Conservation (phyloP, 2,888 invertebrate species). For the Hirtodrosophila duncani region DNA sequence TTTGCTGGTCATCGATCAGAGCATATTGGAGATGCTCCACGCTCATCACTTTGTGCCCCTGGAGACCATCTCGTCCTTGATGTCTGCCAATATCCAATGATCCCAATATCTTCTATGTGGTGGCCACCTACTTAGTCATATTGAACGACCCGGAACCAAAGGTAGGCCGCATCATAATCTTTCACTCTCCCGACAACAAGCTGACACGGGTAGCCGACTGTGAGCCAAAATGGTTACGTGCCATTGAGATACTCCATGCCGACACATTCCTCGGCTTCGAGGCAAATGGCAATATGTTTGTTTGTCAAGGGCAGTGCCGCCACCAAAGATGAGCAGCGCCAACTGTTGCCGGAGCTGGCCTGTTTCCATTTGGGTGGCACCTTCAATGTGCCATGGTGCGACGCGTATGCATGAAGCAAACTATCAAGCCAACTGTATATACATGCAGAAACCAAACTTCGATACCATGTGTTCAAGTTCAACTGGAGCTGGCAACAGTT, state of each 20-base stretch:
- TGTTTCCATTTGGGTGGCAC: slow-evolving; percentile 98
- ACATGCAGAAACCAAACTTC: slow-evolving; percentile 28
- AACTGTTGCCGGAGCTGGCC: slow-evolving; percentile 95
- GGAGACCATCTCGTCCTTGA: slow-evolving; percentile 94
- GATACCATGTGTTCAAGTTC: slow-evolving; percentile 63
- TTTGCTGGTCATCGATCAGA: slow-evolving; percentile 94
- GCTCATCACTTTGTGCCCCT: slow-evolving; percentile 94
- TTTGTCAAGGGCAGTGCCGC: slow-evolving; percentile 98
- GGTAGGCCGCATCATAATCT: slow-evolving; percentile 89
- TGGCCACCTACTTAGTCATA: slow-evolving; percentile 95
- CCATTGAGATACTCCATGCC: too few species aligned
- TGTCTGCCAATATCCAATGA: slow-evolving; percentile 96
- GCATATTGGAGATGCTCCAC: slow-evolving; percentile 97
- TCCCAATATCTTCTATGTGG: slow-evolving; percentile 92
- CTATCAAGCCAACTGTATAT: too few species aligned
- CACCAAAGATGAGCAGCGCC: slow-evolving; percentile 96
- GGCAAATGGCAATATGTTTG: slow-evolving; percentile 97
- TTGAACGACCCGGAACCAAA: slow-evolving; percentile 98
- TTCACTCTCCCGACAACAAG: slow-evolving; percentile 93
- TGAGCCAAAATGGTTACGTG: too few species aligned
- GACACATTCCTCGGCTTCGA: slow-evolving; percentile 95
- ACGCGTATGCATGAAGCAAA: slow-evolving; percentile 94
- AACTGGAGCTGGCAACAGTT: too few species aligned
- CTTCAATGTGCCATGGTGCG: slow-evolving; percentile 97
- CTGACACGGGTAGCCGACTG: slow-evolving; percentile 92